Evolutionary conservation across 2,113 vertebrate genomes (phyloP), one percentile per base, ranked within the genome.

Genomic region (Datnioides undecimradiatus): DNA sequence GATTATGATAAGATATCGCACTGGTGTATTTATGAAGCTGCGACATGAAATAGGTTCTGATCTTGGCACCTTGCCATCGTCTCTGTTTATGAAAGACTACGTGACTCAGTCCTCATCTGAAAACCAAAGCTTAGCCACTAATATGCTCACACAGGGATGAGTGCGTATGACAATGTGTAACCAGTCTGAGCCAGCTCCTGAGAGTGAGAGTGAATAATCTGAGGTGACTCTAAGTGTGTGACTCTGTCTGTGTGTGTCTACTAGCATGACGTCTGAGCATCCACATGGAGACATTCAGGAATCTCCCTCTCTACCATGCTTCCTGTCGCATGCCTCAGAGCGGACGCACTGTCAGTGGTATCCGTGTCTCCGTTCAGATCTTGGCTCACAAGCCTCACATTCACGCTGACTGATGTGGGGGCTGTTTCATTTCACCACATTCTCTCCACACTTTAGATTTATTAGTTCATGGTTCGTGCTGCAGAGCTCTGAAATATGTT

Each of bases 301-400:
- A 67, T 75, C n/a, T 79, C 76, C 76, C 57, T n/a, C 58, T 36
- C 12, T 48, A 23, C 27, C 17, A 8, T 29, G n/a, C 9, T 12
- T 46, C 4, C 21, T 5, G 8, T 25, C 17, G 1, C 0, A 6
- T 66, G 4, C 5, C 43, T 71, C 73, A 72, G 12, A 43, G 52
- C 73, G 67, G 80, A 71, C 34, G 59, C 3, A 17, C 10, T n/a
- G 9, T 8, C 45, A n/a, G 8, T n/a, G 48, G 23, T 11, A 49
- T 16, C n/a, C n/a, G n/a, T n/a, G n/a, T 51, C 45, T 46, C 19
- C 8, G 1, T 46, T 2, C 41, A 45, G 41, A 41, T 41, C 43
- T 21, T n/a, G n/a, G n/a, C n/a, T n/a, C n/a, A n/a, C n/a, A n/a
- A n/a, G n/a, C n/a, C n/a, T n/a, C n/a, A n/a, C n/a, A n/a, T n/a